Conservation (phyloP, 2,113 vertebrate genomes). For the Solea solea region DNA sequence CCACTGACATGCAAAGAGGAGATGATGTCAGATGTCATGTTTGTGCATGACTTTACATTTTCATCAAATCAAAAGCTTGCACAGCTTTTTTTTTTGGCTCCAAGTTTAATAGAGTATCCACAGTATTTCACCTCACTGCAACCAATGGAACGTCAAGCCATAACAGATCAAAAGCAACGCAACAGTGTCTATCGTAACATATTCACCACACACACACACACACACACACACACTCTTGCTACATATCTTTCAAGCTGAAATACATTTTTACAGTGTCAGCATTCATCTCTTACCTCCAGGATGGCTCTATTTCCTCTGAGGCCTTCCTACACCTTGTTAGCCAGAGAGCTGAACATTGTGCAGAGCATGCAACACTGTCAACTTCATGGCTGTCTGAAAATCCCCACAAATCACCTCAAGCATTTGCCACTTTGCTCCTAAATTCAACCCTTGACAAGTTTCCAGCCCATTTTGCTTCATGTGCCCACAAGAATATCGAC, state of each 20-base stretch:
- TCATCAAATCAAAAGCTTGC: background rate
- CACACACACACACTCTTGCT: constrained; percentile 38
- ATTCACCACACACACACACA: constrained; percentile 36
- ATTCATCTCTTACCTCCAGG: constrained; percentile 55
- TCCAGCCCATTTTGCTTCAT: constrained; percentile 40
- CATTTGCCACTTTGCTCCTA: constrained; percentile 62
- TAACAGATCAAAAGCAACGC: constrained; percentile 36
- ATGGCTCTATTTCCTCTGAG: constrained; percentile 54
- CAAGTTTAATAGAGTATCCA: background rate
- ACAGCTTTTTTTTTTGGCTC: background rate
- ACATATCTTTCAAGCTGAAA: constrained; percentile 55
- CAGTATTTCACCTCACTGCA: background rate
- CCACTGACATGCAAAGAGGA: constrained; percentile 13
- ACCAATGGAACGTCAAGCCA: background rate
- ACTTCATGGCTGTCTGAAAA: constrained; percentile 59
- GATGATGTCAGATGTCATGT: constrained; percentile 45
- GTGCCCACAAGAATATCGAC: constrained; percentile 36
- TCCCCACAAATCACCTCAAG: constrained; percentile 68
- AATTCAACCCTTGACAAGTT: constrained; percentile 64
- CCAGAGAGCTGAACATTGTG: constrained; percentile 59
- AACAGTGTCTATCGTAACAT: constrained; percentile 30
- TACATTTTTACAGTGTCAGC: constrained; percentile 69
- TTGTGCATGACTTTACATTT: constrained; percentile 21
- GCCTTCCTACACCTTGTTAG: constrained; percentile 67
- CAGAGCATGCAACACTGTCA: constrained; percentile 72